Conservation (phyloP, 2,113 vertebrate species). For the Amphiprion percula region DNA sequence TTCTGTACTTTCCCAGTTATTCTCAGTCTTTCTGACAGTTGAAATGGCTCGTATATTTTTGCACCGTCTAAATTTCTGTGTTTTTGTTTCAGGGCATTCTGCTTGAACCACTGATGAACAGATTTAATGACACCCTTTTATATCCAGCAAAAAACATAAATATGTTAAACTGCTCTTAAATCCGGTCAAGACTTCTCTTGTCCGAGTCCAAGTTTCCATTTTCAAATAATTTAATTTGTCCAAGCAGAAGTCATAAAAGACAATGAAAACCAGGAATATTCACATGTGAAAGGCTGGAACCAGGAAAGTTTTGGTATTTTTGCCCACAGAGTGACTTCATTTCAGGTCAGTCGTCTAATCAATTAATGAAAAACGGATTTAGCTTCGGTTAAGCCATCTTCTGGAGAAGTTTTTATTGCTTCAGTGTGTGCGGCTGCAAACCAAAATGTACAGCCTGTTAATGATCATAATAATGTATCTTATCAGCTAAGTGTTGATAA, state of each 20-base stretch:
- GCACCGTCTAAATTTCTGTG: too few species aligned
- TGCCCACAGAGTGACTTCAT: background rate
- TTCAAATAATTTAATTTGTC: background rate
- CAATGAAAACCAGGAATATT: background rate
- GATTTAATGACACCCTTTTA: too few species aligned
- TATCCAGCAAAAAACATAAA: too few species aligned
- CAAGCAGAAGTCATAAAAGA: too few species aligned
- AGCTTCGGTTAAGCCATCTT: conserved; percentile 9
- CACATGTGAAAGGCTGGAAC: background rate
- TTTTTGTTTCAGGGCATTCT: too few species aligned
- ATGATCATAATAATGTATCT: conserved; percentile 35
- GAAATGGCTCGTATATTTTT: too few species aligned
- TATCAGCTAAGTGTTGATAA: conserved; percentile 51
- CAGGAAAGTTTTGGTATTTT: background rate
- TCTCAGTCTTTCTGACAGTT: background rate
- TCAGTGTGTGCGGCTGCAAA: conserved; percentile 8
- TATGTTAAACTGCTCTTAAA: too few species aligned
- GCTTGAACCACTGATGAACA: too few species aligned
- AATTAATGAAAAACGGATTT: background rate
- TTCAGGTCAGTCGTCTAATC: background rate
- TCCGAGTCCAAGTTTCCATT: too few species aligned
- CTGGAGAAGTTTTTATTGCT: conserved; percentile 7
- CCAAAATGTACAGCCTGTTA: conserved; percentile 34
- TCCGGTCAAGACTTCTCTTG: too few species aligned
- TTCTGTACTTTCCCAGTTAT: background rate